These are phyloP conservation scores for Laodelphax striatellus DNA, from an alignment of 1,140 invertebrate species.

Conservation along the genomic window DNA sequence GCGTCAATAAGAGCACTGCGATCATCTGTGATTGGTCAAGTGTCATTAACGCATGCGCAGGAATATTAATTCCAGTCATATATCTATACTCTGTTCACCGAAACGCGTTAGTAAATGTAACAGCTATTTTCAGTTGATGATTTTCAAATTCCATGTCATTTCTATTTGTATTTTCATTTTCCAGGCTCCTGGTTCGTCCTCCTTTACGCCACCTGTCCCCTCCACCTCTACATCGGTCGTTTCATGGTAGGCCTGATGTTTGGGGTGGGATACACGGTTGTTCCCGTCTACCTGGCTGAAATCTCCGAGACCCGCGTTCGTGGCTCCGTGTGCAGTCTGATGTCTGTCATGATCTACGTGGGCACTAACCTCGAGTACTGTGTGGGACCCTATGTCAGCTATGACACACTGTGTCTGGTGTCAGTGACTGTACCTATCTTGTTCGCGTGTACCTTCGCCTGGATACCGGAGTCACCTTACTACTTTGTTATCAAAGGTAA, in stretches of 20 bases:
- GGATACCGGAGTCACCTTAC: constrained; percentile 74
- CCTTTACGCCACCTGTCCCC: constrained; percentile 59
- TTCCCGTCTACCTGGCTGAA: constrained; percentile 77
- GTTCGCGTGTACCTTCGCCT: constrained; percentile 51
- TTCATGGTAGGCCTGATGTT: constrained; percentile 46
- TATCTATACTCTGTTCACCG: too few relatives aligned
- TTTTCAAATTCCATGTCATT: too few relatives aligned
- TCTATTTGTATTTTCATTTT: too few relatives aligned
- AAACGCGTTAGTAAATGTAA: too few relatives aligned
- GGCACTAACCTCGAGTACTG: constrained; percentile 65
- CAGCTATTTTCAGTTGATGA: too few relatives aligned
- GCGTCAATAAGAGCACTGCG: too few relatives aligned
- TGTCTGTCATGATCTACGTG: constrained; percentile 60
- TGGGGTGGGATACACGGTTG: constrained; percentile 62
- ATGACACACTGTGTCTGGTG: constrained; percentile 49
- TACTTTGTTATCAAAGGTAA: constrained; percentile 43
- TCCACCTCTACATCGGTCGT: constrained; percentile 32
- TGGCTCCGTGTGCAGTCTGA: constrained; percentile 49
- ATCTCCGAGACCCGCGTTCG: constrained; percentile 36
- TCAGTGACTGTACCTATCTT: constrained; percentile 46
- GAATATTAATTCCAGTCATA: too few relatives aligned
- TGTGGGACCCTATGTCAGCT: constrained; percentile 58
- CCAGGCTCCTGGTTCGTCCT: constrained; percentile 14
- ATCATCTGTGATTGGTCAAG: too few relatives aligned
- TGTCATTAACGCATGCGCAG: too few relatives aligned